These are phyloP conservation scores for Nemapogon koenigi DNA, from an alignment of 2,888 invertebrate species.

Conservation along the genomic window DNA sequence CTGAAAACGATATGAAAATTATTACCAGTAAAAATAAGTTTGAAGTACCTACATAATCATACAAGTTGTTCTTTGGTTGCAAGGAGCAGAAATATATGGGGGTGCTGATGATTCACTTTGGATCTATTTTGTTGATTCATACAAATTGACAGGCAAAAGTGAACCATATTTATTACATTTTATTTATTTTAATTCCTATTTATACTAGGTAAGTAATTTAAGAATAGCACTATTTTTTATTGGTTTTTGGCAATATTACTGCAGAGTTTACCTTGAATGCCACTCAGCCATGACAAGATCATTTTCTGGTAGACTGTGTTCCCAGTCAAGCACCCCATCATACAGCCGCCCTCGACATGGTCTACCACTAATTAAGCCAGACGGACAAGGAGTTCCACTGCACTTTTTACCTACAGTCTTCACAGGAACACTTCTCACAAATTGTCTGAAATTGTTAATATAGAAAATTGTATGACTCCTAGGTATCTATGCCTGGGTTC, in stretches of 20 bases:
- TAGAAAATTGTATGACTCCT: not conserved
- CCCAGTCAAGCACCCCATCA: conserved; percentile 98
- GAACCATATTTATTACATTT: too few species aligned
- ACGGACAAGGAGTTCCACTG: conserved; percentile 71
- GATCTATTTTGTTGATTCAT: too few species aligned
- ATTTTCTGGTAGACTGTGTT: conserved; percentile 87
- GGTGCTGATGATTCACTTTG: too few species aligned
- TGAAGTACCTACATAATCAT: conserved; percentile 1
- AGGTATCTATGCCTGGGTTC: not conserved
- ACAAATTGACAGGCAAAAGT: too few species aligned
- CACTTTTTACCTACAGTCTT: conserved; percentile 81
- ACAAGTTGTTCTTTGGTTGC: not conserved
- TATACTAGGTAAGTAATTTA: too few species aligned
- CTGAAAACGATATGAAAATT: conserved; percentile 59
- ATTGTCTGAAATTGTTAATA: conserved; percentile 66
- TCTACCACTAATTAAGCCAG: conserved; percentile 69
- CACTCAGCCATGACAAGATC: conserved; percentile 85
- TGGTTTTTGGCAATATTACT: not conserved
- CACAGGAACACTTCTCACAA: conserved; percentile 76
- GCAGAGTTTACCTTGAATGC: conserved; percentile 76
- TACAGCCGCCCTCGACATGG: conserved; percentile 88
- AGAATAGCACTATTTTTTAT: not conserved
- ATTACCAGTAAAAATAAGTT: conserved; percentile 10
- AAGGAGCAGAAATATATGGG: too few species aligned
- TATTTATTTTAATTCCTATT: too few species aligned